Evolutionary conservation across 2,113 vertebrate species (phyloP), one percentile per base, ranked within the genome.

Genomic region (Bubo scandiacus): DNA sequence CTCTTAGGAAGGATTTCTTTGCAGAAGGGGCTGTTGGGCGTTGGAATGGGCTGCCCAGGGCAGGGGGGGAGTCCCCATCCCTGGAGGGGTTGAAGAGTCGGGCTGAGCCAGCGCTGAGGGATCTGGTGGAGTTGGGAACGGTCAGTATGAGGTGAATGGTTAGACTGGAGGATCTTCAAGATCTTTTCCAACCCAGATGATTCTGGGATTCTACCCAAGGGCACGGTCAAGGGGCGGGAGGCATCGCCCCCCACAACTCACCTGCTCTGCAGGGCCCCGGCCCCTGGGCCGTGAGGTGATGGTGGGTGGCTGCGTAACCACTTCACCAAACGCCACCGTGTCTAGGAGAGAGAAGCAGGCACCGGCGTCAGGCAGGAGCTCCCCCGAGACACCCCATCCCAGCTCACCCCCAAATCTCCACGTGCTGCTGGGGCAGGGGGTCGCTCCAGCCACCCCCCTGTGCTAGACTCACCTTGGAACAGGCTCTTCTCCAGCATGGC

Each of bases 321-420:
- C 99, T 38, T 99, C 99, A 27, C 99, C 99, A 15, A 99, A 99
- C 0, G 97, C 88, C 81, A 99, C 98, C 0, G 94, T 52, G 92
- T 99, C 99, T 99, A 68, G 0, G 83, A 71, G 59, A 81, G 42
- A 34, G 22, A n/a, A 43, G 9, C 62, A 52, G 7, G 15, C 0
- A 3, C 5, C 0, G 0, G 67, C 0, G 0, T 86, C 54, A 49
- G 61, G 55, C 1, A 9, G 26, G 58, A 38, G 78, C 38, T 32
- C 43, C 42, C 42, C 14, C 0, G 0, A 38, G 16, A 19, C 4
- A 9, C 3, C 0, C 36, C 0, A 2, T 47, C 16, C n/a, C 75
- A 17, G 55, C 51, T 58, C 12, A 0, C 11, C 8, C 73, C 36
- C 47, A 10, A 4, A n/a, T 30, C 14, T 12, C 34, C 58, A 0